These are phyloP conservation scores for Falco berigora DNA, from an alignment of 2,797 vertebrate genomes.

Conservation along the genomic window DNA sequence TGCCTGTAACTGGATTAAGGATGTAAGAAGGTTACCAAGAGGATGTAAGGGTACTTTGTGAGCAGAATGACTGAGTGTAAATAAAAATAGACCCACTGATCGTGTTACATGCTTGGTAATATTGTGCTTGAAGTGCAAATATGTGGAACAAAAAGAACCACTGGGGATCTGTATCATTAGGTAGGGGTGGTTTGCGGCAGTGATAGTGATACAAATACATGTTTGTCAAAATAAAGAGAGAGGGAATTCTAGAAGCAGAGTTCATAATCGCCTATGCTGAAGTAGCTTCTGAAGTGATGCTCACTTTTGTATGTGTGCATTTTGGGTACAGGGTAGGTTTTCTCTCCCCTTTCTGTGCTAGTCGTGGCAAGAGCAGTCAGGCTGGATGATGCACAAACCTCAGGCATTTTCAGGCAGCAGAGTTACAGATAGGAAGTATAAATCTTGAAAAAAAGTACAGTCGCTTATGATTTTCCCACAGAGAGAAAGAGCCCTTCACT, in stretches of 20 bases:
- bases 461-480: neutral
- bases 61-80: neutral
- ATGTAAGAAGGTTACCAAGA: slow-evolving; percentile 12
- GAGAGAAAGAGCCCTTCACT: neutral
- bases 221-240: neutral
- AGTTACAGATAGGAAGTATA: neutral
- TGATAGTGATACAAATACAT: neutral
- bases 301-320: neutral
- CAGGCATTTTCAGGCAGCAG: neutral
- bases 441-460: slow-evolving; percentile 13
- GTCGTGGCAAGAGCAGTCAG: neutral
- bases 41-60: neutral
- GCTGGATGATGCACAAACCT: neutral
- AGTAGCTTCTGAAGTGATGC: neutral
- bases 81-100: neutral
- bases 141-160: neutral
- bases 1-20: slow-evolving; percentile 3
- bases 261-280: neutral
- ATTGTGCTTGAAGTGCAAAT: neutral
- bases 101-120: neutral
- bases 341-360: neutral
- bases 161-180: neutral
- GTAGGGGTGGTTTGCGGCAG: neutral
- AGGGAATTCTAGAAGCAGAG: neutral
- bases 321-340: neutral